A percentile compares a stretch with the other conserved stretches of the same genome.
Evolutionary conservation across 2,797 vertebrate species (phyloP).

Genomic region (Pristis pectinata): DNA sequence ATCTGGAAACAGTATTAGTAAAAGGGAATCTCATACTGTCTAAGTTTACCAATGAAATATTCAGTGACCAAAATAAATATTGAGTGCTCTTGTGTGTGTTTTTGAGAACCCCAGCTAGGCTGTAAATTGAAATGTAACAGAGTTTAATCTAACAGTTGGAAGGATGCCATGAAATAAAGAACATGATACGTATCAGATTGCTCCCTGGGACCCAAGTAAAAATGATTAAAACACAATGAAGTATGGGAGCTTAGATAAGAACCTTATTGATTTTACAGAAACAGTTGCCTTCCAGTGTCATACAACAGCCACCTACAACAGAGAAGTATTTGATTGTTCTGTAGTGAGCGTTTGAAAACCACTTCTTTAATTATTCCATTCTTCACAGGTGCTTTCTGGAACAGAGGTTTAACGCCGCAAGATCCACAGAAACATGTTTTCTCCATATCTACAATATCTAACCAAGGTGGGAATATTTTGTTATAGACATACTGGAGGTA

Average conservation of each 20-base stretch:
- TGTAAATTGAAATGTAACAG: slow-evolving; percentile 42
- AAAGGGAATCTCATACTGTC: slow-evolving; percentile 39
- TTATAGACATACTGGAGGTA: neutral
- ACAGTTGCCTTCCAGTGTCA: neutral
- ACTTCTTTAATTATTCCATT: slow-evolving; percentile 32
- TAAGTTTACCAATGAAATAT: slow-evolving; percentile 40
- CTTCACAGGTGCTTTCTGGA: slow-evolving; percentile 4
- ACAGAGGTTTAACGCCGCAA: neutral
- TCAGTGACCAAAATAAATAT: slow-evolving; percentile 39
- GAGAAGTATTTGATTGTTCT: slow-evolving; percentile 37
- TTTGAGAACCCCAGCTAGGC: slow-evolving; percentile 37
- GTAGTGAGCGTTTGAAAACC: slow-evolving; percentile 30
- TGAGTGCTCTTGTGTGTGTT: slow-evolving; percentile 35
- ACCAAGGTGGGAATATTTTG: neutral
- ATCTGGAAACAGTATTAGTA: slow-evolving; percentile 38
- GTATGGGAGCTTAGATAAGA: slow-evolving; percentile 41
- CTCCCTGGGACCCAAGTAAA: slow-evolving; percentile 38
- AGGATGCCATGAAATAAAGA: slow-evolving; percentile 39
- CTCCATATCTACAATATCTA: slow-evolving; percentile 1
- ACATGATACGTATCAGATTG: slow-evolving; percentile 40
- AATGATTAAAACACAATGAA: slow-evolving; percentile 43
- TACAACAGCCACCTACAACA: slow-evolving; percentile 35
- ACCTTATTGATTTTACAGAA: slow-evolving; percentile 41
- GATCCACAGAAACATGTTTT: neutral
- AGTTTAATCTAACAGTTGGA: slow-evolving; percentile 42